These are phyloP conservation scores for Drosophila repleta DNA, from an alignment of 1,140 invertebrate species.

Conservation along the genomic window DNA sequence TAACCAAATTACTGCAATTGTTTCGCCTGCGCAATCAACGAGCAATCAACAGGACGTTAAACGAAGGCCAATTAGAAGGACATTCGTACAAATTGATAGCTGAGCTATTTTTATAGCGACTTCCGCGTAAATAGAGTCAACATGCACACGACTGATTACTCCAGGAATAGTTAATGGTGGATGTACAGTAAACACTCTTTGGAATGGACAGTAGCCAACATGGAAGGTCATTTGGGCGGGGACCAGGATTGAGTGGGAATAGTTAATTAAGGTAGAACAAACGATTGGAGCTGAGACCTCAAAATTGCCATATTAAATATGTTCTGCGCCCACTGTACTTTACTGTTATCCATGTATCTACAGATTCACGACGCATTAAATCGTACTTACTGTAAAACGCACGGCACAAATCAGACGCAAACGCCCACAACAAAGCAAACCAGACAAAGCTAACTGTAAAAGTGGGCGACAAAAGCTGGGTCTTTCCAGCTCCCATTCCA, in stretches of 20 bases:
- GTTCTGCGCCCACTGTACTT: not conserved
- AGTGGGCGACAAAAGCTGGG: slow-evolving; percentile 8
- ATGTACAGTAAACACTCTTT: not conserved
- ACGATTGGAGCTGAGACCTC: not conserved
- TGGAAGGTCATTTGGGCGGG: too few species aligned
- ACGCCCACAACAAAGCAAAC: slow-evolving; percentile 26
- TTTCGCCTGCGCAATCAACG: slow-evolving; percentile 57
- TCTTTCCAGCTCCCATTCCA: not conserved
- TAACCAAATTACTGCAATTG: slow-evolving; percentile 24
- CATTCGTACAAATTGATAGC: slow-evolving; percentile 25
- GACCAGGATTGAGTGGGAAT: too few species aligned
- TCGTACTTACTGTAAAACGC: slow-evolving; percentile 6
- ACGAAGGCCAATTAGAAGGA: slow-evolving; percentile 7
- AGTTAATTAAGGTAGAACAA: too few species aligned
- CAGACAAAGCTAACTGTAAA: slow-evolving; percentile 3
- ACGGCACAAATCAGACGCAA: not conserved
- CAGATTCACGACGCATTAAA: not conserved
- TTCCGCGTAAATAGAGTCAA: not conserved
- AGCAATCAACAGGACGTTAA: slow-evolving; percentile 44
- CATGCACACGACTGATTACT: too few species aligned
- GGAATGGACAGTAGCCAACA: too few species aligned
- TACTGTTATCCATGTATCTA: not conserved
- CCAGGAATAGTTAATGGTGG: not conserved
- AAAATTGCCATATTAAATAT: not conserved
- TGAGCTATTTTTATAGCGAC: slow-evolving; percentile 7